Evolutionary conservation across 2,113 vertebrate genomes (phyloP).

Genomic region (Megaceryle maxima): DNA sequence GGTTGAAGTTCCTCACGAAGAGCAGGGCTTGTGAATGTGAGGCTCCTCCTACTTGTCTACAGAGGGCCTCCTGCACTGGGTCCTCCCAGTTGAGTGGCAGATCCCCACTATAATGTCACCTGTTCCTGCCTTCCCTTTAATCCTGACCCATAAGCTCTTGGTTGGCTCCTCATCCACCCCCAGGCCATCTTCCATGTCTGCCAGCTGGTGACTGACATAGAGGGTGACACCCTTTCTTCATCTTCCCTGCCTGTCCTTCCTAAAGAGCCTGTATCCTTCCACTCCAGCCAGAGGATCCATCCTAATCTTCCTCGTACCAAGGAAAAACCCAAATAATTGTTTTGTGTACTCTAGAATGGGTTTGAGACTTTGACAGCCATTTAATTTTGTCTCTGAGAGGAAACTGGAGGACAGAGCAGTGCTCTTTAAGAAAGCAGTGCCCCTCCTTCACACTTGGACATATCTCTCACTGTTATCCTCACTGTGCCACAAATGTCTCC

Average conservation of each 20-base stretch:
- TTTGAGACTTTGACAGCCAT: not conserved
- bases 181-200: no score
- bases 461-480: not conserved
- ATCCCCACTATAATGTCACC: not conserved
- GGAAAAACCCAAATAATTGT: not conserved
- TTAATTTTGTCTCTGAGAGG: not conserved
- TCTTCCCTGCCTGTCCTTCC: not conserved
- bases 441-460: not conserved
- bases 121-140: not conserved
- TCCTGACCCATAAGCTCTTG: not conserved
- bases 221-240: not conserved
- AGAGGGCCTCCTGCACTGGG: not conserved
- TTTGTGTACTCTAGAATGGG: not conserved
- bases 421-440: not conserved
- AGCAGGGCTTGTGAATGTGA: not conserved
- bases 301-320: not conserved
- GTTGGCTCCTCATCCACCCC: not conserved
- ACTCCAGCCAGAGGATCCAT: not conserved
- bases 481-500: not conserved
- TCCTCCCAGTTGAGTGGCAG: not conserved
- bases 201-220: not conserved
- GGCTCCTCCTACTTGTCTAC: not conserved
- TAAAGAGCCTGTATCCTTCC: not conserved
- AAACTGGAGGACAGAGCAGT: not conserved
- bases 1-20: no score